Conservation (phyloP, 1,140 invertebrate genomes). For the Manduca sexta region DNA sequence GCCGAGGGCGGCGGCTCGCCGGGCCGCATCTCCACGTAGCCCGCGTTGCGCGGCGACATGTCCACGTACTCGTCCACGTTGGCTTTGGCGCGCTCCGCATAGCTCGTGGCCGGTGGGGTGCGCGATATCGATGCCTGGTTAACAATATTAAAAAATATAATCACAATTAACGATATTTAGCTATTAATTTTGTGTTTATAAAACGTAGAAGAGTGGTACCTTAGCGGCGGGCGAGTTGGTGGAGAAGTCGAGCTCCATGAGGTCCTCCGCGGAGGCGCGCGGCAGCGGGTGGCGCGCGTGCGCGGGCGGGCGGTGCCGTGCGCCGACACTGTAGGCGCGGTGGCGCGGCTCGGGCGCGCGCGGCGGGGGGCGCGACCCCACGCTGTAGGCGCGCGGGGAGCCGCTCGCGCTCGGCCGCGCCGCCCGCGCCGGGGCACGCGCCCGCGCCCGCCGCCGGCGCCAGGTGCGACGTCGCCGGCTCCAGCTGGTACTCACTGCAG, state of each 20-base stretch:
- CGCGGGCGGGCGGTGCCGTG: constrained; percentile 36
- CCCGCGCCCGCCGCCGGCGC: constrained; percentile 52
- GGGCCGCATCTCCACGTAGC: constrained; percentile 47
- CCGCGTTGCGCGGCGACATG: constrained; percentile 42
- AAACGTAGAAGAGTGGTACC: not conserved
- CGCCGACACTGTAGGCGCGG: constrained; percentile 42
- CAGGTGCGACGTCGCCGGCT: constrained; percentile 48
- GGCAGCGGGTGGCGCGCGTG: constrained; percentile 61
- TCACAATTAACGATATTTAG: no score
- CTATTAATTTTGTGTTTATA: no score
- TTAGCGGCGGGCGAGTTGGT: constrained; percentile 56
- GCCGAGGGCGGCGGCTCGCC: constrained; percentile 18
- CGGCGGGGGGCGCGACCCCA: constrained; percentile 84
- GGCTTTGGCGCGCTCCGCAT: constrained; percentile 20
- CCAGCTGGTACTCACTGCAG: constrained; percentile 51
- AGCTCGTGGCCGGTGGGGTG: constrained; percentile 32
- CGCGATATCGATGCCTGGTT: constrained; percentile 30
- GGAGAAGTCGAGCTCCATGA: constrained; percentile 88
- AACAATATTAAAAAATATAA: no score
- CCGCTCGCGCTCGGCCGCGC: constrained; percentile 56
- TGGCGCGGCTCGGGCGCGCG: constrained; percentile 34
- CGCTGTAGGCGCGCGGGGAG: constrained; percentile 85
- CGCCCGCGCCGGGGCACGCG: constrained; percentile 46
- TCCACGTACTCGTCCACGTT: constrained; percentile 54
- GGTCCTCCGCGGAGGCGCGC: constrained; percentile 77